These are phyloP conservation scores for Gnathonemus echidnorhynchus DNA, from an alignment of 2,113 vertebrate species.

Conservation along the genomic window DNA sequence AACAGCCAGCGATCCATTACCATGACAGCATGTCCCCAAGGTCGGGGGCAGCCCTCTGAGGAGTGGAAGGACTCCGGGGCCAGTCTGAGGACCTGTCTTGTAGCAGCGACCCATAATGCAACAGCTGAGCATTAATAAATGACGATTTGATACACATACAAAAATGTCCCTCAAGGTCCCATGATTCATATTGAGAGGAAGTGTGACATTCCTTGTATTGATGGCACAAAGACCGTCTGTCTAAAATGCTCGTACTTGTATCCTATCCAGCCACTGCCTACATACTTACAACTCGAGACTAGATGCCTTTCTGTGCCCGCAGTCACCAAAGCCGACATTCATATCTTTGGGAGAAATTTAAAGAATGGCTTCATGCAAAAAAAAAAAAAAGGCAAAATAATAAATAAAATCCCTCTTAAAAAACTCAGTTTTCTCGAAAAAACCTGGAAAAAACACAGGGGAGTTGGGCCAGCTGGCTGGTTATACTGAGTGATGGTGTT, in stretches of 20 bases:
- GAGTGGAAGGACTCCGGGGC: background rate
- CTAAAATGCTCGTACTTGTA: conserved; percentile 33
- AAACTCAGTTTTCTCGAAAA: background rate
- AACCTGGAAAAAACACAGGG: background rate
- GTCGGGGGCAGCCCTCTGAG: background rate
- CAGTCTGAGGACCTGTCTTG: background rate
- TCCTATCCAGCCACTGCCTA: conserved; percentile 54
- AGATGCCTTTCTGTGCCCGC: conserved; percentile 53
- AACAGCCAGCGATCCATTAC: conserved; percentile 15
- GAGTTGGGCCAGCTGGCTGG: background rate
- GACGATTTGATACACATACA: conserved; percentile 30
- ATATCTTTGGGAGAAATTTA: background rate
- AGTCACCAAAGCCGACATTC: conserved; percentile 43
- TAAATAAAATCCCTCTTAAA: background rate
- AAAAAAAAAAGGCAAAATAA: background rate
- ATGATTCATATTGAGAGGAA: conserved; percentile 51
- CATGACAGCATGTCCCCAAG: background rate
- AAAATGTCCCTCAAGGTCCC: conserved; percentile 51
- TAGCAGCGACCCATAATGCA: background rate
- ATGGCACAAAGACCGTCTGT: conserved; percentile 60
- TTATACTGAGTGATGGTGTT: background rate
- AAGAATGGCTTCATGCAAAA: background rate
- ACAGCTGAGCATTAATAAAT: conserved; percentile 24
- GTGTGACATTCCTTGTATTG: conserved; percentile 44
- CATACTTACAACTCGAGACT: conserved; percentile 59